Percentiles rank a stretch among this genome's conserved stretches.
phyloP scores from a whole-genome alignment of 2,797 vertebrate species.

The Protonibea diacanthus region DNA sequence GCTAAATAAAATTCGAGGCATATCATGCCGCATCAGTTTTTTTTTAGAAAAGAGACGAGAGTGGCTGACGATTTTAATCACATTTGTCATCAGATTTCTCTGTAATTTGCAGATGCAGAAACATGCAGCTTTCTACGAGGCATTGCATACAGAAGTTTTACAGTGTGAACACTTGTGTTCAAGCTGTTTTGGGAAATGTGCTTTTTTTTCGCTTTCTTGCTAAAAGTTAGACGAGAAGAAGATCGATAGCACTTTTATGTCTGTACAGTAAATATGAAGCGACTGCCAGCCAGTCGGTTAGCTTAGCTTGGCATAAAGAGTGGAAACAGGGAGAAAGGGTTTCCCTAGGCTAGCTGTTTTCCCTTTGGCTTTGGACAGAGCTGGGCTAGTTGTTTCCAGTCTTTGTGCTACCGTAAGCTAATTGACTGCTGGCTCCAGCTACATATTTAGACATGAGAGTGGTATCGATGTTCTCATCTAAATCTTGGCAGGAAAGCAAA shows the following conservation, averaged over 20 bases:
- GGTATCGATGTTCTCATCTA: neutral
- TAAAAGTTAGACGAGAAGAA: neutral
- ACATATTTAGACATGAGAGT: neutral
- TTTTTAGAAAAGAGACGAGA: neutral
- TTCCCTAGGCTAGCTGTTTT: neutral
- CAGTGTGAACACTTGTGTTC: constrained; percentile 14
- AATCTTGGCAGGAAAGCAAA: constrained; percentile 1
- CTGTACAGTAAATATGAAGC: constrained; percentile 7
- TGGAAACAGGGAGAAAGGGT: neutral
- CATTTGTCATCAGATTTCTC: constrained; percentile 22
- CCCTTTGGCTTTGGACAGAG: neutral
- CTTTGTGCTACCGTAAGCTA: constrained; percentile 22
- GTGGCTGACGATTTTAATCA: constrained; percentile 24
- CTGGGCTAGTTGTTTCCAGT: neutral
- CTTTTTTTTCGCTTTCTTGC: neutral
- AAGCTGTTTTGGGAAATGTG: constrained; percentile 14
- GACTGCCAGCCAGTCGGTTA: neutral
- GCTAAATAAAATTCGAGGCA: constrained; percentile 26
- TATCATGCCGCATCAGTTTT: neutral
- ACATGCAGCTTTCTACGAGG: neutral
- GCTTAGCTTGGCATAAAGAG: constrained; percentile 16
- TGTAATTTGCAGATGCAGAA: constrained; percentile 7
- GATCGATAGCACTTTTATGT: neutral
- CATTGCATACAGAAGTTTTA: neutral
- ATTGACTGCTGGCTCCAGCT: neutral